Percentiles rank a stretch among this genome's conserved stretches.
Conservation (phyloP, 2,797 vertebrate species). For the Heliangelus exortis region DNA sequence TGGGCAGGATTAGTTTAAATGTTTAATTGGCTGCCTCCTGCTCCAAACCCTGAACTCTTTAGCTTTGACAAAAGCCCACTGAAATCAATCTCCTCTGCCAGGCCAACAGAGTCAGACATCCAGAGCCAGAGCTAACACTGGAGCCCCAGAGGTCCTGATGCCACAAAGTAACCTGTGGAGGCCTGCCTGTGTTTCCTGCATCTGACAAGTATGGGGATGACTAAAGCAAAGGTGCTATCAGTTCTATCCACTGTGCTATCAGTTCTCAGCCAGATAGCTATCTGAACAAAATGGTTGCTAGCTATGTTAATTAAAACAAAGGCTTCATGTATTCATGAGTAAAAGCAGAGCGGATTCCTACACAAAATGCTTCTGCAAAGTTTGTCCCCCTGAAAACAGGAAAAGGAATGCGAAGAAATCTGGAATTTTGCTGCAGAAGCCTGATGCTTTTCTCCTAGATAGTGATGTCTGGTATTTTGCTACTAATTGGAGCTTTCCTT, state of each 20-base stretch:
- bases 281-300: neutral
- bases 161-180: accelerated
- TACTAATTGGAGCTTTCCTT: neutral
- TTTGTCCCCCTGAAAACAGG: neutral
- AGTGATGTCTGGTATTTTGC: accelerated
- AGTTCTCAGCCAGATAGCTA: neutral
- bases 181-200: neutral
- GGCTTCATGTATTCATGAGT: neutral
- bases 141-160: neutral
- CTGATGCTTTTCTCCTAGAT: neutral
- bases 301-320: neutral
- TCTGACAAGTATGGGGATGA: neutral
- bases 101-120: neutral
- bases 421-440: neutral
- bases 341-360: neutral
- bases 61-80: neutral
- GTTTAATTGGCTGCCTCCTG: neutral
- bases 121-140: neutral
- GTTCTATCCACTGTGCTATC: neutral
- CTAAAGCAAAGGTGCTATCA: neutral
- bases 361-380: neutral
- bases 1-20: neutral
- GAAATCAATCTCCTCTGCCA: neutral
- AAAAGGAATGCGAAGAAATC: neutral
- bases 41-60: neutral